These are phyloP conservation scores for Zelleria hepariella DNA, from an alignment of 2,888 invertebrate species.

Conservation along the genomic window DNA sequence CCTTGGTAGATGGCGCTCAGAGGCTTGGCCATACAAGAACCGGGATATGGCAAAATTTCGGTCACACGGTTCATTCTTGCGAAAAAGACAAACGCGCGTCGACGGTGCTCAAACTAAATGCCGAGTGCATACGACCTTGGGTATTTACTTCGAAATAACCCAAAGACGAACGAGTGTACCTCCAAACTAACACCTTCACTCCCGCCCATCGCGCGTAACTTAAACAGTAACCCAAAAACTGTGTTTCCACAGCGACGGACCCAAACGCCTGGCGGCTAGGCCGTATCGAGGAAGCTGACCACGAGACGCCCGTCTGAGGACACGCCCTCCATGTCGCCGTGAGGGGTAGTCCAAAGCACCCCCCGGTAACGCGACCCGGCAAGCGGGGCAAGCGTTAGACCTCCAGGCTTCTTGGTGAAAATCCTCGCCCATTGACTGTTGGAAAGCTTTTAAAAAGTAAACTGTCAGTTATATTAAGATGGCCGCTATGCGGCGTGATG, in stretches of 20 bases:
- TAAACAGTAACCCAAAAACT: neutral
- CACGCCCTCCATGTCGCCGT: conserved; percentile 50
- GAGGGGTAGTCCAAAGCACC: conserved; percentile 27
- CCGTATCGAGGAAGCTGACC: conserved; percentile 85
- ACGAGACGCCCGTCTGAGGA: conserved; percentile 84
- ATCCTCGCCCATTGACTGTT: neutral
- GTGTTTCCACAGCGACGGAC: conserved; percentile 71
- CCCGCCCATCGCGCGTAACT: neutral
- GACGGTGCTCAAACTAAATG: no score
- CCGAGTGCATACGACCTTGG: no score
- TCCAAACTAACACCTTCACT: neutral
- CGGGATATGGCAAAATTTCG: no score
- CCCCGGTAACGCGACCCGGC: conserved; percentile 22
- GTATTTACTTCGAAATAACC: neutral
- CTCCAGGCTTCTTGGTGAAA: neutral
- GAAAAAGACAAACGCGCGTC: no score
- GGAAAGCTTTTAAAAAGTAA: neutral
- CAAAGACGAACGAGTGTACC: neutral
- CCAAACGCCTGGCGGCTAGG: conserved; percentile 86
- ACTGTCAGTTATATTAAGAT: neutral
- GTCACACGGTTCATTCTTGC: no score
- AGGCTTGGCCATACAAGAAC: no score
- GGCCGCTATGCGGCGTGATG: neutral
- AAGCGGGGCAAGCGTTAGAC: neutral
- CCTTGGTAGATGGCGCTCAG: no score